These are phyloP conservation scores for Caenorhabditis brenneri DNA, from an alignment of 1,140 invertebrate genomes.

Conservation along the genomic window DNA sequence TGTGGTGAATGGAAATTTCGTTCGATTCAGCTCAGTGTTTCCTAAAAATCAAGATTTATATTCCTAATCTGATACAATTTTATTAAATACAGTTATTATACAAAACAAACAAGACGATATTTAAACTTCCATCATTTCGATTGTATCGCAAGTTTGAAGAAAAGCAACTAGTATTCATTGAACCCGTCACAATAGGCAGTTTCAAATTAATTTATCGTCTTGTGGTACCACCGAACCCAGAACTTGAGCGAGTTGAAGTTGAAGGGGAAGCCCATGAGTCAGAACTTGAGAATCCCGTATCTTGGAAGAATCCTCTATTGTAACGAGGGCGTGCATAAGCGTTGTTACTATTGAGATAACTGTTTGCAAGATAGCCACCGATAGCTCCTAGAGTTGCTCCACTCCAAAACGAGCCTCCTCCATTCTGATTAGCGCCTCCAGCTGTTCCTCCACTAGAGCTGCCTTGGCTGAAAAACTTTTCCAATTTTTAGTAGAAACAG, in stretches of 20 bases:
- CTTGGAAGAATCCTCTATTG: slow-evolving; percentile 31
- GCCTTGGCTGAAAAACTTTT: slow-evolving; percentile 22
- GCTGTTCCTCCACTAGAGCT: background rate
- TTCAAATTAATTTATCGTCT: background rate
- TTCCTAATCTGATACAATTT: too few relatives aligned
- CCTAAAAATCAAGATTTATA: too few relatives aligned
- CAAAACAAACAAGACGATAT: background rate
- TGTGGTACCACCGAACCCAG: slow-evolving; percentile 8
- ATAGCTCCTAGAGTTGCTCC: slow-evolving; percentile 27
- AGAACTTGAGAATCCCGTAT: slow-evolving; percentile 23
- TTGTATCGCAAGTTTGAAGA: background rate
- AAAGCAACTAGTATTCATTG: background rate
- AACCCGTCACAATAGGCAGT: background rate
- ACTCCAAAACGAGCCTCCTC: slow-evolving; percentile 4
- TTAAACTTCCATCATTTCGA: background rate
- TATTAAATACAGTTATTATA: too few relatives aligned
- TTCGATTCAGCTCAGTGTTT: too few relatives aligned
- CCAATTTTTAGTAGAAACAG: background rate
- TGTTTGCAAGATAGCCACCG: slow-evolving; percentile 3
- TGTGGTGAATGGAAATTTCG: too few relatives aligned
- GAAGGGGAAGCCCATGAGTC: slow-evolving; percentile 9
- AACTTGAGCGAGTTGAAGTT: background rate
- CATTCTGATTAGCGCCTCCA: background rate
- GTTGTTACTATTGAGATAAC: slow-evolving; percentile 2
- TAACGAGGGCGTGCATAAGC: background rate